Evolutionary conservation across 2,113 vertebrate species (phyloP), one percentile per base, ranked within the genome.

Genomic region (Raphicerus campestris): DNA sequence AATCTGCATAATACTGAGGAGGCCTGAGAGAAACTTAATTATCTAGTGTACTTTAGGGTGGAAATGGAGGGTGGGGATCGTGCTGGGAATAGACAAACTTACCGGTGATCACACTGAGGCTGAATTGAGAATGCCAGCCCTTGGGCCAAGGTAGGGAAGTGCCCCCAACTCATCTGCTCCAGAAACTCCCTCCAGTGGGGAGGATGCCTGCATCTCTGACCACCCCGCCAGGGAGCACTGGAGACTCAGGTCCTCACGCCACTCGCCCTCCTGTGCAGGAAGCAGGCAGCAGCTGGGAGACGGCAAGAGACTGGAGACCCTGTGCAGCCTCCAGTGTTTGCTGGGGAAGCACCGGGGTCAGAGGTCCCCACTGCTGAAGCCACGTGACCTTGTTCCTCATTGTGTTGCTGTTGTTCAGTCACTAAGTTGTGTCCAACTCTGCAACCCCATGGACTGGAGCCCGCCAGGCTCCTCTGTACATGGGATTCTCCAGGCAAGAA

Each of bases 1-100:
- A 98, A 98, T 97, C 98, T 98, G 89, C 96, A 97, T 98, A 98
- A 98, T 96, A 98, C 97, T 95, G 42, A 98, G 96, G 85, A 98
- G 97, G 97, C 97, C 96, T 78, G 3, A 93, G 93, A 96, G 95
- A 93, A 96, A 96, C 97, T 97, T 97, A 93, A 96, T 97, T 98
- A 97, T 97, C 96, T 97, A 28, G 4, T 93, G 63, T 96, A 87
- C 91, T 97, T 82, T 97, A 97, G 94, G 95, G 97, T 97, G 82
- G 97, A 96, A 89, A 96, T 89, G 94, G 96, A 95, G 77, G 78
- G 53, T 89, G 92, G 85, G 80, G 75, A 47, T 82, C 19, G 2
- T 94, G 96, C 94, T 96, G 96, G 95, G 91, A 97, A 89, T 94
- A 90, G 94, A 92, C 80, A 91, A 82, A 91, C 89, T 86, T 88